Percentiles rank a stretch among this genome's conserved stretches.
These are phyloP conservation scores for Steromphala cineraria DNA, from an alignment of 2,888 invertebrate genomes.

Conservation along the genomic window DNA sequence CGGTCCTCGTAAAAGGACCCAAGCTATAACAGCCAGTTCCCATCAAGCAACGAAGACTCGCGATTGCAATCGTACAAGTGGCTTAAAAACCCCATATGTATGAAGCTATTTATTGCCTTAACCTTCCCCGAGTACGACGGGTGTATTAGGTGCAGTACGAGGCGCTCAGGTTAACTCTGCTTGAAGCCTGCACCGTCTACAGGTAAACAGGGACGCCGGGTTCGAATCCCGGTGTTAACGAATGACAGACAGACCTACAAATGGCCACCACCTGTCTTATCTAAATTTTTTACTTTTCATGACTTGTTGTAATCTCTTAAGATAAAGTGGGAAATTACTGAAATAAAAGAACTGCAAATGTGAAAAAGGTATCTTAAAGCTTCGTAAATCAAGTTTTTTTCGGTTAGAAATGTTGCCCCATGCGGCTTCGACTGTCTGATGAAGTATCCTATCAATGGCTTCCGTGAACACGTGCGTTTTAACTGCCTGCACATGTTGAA, in stretches of 20 bases:
- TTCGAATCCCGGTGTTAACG: not conserved
- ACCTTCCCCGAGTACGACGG: not conserved
- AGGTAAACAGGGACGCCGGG: not conserved
- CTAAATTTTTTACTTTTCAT: not conserved
- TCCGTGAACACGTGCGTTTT: not conserved
- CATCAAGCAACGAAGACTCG: not conserved
- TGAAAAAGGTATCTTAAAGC: not conserved
- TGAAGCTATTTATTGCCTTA: slow-evolving; percentile 2
- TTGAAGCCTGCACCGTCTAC: not conserved
- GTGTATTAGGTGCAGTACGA: not conserved
- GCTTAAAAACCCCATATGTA: not conserved
- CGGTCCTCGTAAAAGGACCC: not conserved
- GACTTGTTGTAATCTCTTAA: not conserved
- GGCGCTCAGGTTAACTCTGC: not conserved
- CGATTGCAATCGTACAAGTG: not conserved
- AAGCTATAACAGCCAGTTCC: not conserved
- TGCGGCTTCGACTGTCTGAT: not conserved
- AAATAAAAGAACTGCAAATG: not conserved
- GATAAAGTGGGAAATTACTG: not conserved
- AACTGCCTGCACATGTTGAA: not conserved
- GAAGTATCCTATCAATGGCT: not conserved
- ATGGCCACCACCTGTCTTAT: not conserved
- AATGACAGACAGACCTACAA: not conserved
- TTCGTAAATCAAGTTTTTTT: not conserved
- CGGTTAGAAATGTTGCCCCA: not conserved